These are phyloP conservation scores for Ceratina calcarata DNA, from an alignment of 1,140 invertebrate genomes.

Conservation along the genomic window DNA sequence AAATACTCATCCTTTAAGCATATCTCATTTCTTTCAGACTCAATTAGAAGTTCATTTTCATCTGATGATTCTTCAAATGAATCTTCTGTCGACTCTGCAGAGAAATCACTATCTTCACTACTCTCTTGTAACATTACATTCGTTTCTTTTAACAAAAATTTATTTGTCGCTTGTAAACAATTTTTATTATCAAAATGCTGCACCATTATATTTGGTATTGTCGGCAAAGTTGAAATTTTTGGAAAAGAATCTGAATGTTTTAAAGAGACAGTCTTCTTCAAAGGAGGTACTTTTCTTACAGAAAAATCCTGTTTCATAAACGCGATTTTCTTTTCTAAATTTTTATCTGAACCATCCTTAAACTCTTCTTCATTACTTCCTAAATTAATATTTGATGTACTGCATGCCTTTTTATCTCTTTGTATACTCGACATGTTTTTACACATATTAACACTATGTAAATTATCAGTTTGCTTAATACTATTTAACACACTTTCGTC, in stretches of 20 bases:
- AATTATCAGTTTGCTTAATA: constrained; percentile 16
- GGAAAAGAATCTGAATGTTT: neutral
- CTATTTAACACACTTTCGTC: neutral
- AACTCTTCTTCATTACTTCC: neutral
- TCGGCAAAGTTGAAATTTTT: neutral
- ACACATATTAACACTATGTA: neutral
- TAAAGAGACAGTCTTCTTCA: neutral
- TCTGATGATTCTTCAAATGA: constrained; percentile 64
- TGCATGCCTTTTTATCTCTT: neutral
- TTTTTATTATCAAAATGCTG: constrained; percentile 17
- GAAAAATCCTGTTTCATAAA: constrained; percentile 40
- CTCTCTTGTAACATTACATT: constrained; percentile 55
- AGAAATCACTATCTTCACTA: constrained; percentile 74
- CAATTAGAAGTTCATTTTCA: constrained; percentile 60
- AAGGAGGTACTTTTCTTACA: neutral
- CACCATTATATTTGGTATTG: neutral
- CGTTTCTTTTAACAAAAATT: constrained; percentile 62
- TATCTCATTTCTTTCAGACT: constrained; percentile 57
- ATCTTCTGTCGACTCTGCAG: constrained; percentile 70
- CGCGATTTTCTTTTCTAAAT: constrained; percentile 54
- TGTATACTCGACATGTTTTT: neutral
- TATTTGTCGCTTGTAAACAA: constrained; percentile 22
- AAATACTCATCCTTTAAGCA: constrained; percentile 73
- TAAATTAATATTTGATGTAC: neutral
- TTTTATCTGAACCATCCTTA: constrained; percentile 52